These are phyloP conservation scores for Phytoseiulus persimilis DNA, from an alignment of 2,888 invertebrate species.

Conservation along the genomic window DNA sequence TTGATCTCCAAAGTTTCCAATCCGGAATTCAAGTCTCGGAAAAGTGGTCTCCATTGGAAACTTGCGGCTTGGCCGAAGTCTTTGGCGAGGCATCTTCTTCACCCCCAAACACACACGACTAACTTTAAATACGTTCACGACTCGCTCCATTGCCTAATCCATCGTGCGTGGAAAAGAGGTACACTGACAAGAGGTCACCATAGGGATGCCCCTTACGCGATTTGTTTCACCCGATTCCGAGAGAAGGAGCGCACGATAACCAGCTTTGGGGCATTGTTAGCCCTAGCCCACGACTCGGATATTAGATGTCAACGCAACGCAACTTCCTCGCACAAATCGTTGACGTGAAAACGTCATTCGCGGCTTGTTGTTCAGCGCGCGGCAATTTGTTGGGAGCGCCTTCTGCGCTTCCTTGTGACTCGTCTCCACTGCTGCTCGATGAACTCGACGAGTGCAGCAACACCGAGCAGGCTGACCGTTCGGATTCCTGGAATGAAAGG, in stretches of 20 bases:
- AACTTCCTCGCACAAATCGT: slow-evolving; percentile 43
- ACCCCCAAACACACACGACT: not conserved
- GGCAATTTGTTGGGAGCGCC: not conserved
- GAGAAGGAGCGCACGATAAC: not conserved
- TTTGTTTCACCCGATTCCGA: not conserved
- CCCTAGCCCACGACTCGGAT: not conserved
- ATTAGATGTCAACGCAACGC: slow-evolving; percentile 42
- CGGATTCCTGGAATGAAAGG: not conserved
- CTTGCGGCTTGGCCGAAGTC: too few relatives aligned
- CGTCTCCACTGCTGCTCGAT: not conserved
- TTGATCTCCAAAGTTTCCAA: too few relatives aligned
- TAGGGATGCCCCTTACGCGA: not conserved
- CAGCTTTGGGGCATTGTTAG: not conserved
- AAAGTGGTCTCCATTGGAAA: too few relatives aligned
- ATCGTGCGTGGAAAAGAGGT: not conserved
- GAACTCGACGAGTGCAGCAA: not conserved
- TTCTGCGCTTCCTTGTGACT: not conserved
- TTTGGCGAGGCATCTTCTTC: not conserved
- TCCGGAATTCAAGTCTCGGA: too few relatives aligned
- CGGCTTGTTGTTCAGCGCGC: not conserved
- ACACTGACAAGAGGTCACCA: not conserved
- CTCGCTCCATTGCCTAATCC: not conserved
- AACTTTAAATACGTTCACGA: not conserved
- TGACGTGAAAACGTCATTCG: slow-evolving; percentile 41
- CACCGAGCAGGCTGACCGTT: not conserved